Percentiles rank a stretch among this genome's conserved stretches.
Conservation (phyloP, 1,140 invertebrate species). For the Ips typographus region DNA sequence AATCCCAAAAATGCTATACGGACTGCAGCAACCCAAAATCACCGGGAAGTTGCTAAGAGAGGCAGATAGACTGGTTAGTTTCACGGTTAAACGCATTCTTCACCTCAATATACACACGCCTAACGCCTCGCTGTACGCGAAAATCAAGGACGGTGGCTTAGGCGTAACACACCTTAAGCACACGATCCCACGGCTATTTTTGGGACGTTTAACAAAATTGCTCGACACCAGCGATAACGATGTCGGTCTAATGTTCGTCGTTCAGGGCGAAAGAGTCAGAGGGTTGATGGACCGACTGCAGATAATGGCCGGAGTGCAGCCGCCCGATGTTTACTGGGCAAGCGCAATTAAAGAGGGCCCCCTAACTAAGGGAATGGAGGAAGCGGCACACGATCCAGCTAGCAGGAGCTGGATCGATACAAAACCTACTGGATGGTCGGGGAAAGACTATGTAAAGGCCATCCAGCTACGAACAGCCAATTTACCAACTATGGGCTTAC, state of each 20-base stretch:
- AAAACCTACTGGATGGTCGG: constrained; percentile 18
- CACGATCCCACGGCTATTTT: neutral
- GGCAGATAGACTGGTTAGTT: constrained; percentile 34
- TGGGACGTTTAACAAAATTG: neutral
- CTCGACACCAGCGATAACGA: neutral
- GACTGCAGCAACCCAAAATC: constrained; percentile 32
- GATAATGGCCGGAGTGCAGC: neutral
- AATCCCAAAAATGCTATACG: constrained; percentile 34
- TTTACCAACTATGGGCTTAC: constrained; percentile 18
- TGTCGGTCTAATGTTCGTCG: neutral
- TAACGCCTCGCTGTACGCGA: constrained; percentile 33
- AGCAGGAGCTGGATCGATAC: constrained; percentile 4
- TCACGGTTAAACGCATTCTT: constrained; percentile 16
- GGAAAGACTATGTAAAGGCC: constrained; percentile 25
- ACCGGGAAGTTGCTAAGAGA: constrained; percentile 16
- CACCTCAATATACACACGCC: constrained; percentile 34
- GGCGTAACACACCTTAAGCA: constrained; percentile 30
- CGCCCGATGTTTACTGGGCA: neutral
- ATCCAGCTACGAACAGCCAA: constrained; percentile 24
- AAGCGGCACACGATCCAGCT: constrained; percentile 26
- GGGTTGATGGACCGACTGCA: neutral
- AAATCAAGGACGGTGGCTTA: constrained; percentile 38
- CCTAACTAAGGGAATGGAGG: neutral
- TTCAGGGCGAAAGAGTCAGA: neutral
- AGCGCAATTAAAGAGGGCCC: neutral